These are phyloP conservation scores for Coregonus ussuriensis DNA, from an alignment of 2,797 vertebrate species.

Conservation along the genomic window DNA sequence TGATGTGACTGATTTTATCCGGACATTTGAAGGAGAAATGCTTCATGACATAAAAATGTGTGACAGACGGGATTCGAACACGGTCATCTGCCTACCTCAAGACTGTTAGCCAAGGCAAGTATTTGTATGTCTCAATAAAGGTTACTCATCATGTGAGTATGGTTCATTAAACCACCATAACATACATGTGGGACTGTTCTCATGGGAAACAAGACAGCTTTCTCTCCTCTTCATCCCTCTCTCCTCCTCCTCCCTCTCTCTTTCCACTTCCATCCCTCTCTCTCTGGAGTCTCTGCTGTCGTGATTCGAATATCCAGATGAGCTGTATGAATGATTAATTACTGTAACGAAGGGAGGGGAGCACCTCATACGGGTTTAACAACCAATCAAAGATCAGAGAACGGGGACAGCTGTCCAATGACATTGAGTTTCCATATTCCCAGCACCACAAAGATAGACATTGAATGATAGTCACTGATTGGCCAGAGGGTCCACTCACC, in stretches of 20 bases:
- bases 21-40: too few species aligned
- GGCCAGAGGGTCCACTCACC: constrained; percentile 1
- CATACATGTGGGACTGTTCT: constrained; percentile 18
- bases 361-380: constrained; percentile 1
- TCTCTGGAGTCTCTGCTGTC: constrained; percentile 14
- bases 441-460: not conserved
- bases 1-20: too few species aligned
- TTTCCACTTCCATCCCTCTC: not conserved
- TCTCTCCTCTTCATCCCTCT: not conserved
- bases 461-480: not conserved
- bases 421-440: not conserved
- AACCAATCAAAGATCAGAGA: not conserved
- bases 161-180: not conserved
- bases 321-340: constrained; percentile 40
- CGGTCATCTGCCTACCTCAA: too few species aligned
- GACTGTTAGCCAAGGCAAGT: too few species aligned
- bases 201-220: constrained; percentile 29
- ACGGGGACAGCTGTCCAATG: not conserved
- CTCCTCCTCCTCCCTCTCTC: not conserved
- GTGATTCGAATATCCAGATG: constrained; percentile 54
- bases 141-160: too few species aligned
- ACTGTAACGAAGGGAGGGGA: constrained; percentile 20
- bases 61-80: too few species aligned
- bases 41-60: too few species aligned
- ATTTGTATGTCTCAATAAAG: too few species aligned